These are phyloP conservation scores for Cyclophora punctaria DNA, from an alignment of 2,888 invertebrate genomes.

Conservation along the genomic window DNA sequence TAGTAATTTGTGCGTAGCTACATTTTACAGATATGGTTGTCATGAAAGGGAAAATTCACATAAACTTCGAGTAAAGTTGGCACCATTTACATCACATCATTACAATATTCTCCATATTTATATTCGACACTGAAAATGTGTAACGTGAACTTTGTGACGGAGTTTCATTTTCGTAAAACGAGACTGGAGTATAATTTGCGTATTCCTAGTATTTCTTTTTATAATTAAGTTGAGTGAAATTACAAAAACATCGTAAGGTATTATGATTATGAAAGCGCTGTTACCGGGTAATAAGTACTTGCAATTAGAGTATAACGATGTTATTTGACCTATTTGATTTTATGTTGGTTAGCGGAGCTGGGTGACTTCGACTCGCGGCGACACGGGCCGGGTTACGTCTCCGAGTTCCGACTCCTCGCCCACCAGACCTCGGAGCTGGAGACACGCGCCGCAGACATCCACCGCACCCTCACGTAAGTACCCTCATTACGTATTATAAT, in stretches of 20 bases:
- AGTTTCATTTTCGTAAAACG: too few relatives aligned
- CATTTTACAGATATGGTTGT: conserved; percentile 6
- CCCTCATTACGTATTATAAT: not conserved
- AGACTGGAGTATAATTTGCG: too few relatives aligned
- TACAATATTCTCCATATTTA: too few relatives aligned
- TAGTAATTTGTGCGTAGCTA: conserved; percentile 16
- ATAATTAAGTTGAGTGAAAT: too few relatives aligned
- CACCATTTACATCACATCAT: conserved; percentile 1
- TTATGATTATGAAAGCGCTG: too few relatives aligned
- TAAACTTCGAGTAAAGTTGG: conserved; percentile 11
- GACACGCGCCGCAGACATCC: conserved; percentile 88
- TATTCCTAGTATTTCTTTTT: too few relatives aligned
- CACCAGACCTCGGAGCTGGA: conserved; percentile 95
- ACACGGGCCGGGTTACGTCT: conserved; percentile 92
- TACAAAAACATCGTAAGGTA: too few relatives aligned
- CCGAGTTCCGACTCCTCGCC: conserved; percentile 94
- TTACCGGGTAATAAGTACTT: too few relatives aligned
- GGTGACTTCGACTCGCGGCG: conserved; percentile 94
- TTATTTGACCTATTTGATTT: conserved; percentile 5
- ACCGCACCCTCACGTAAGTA: conserved; percentile 88
- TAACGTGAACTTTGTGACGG: too few relatives aligned
- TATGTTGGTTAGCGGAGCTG: conserved; percentile 83
- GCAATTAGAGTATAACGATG: not conserved
- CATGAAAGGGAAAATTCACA: conserved; percentile 7
- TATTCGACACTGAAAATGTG: too few relatives aligned